Conservation (phyloP, 2,888 invertebrate species). For the Hedya salicella region DNA sequence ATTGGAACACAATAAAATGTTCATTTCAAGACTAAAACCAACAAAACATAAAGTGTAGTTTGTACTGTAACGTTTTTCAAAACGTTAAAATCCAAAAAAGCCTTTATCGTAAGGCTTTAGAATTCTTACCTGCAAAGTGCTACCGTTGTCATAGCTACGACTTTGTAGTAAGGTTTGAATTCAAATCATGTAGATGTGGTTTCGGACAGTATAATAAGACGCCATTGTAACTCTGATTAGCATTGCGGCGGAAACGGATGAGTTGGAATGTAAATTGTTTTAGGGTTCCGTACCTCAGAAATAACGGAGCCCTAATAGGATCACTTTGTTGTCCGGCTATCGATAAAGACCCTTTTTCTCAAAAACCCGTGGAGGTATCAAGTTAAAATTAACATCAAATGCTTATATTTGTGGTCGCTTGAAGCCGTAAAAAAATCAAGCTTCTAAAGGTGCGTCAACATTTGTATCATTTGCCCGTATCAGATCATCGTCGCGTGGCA, state of each 20-base stretch:
- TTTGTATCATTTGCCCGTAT: too few relatives aligned
- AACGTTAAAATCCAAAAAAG: conserved; percentile 24
- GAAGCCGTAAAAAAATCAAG: too few relatives aligned
- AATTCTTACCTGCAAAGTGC: neutral
- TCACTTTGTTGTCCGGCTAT: too few relatives aligned
- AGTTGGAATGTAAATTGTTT: conserved; percentile 53
- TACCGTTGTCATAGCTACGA: neutral
- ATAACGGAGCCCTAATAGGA: too few relatives aligned
- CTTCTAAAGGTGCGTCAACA: too few relatives aligned
- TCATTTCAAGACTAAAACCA: neutral
- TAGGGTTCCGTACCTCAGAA: too few relatives aligned
- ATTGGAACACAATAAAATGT: neutral
- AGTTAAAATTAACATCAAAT: too few relatives aligned
- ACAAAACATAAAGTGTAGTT: neutral
- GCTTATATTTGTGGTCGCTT: too few relatives aligned
- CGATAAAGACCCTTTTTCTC: too few relatives aligned
- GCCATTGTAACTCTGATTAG: conserved; percentile 70
- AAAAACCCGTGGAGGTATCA: too few relatives aligned
- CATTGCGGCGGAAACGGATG: conserved; percentile 70
- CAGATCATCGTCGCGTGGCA: too few relatives aligned
- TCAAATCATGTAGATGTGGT: neutral
- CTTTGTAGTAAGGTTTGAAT: conserved; percentile 5
- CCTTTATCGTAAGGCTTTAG: conserved; percentile 36
- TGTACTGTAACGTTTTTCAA: neutral
- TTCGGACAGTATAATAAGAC: conserved; percentile 52